A percentile compares a stretch with the other conserved stretches of the same genome.
Evolutionary conservation across 2,888 invertebrate genomes (phyloP).

Genomic region (Latrodectus hesperus): DNA sequence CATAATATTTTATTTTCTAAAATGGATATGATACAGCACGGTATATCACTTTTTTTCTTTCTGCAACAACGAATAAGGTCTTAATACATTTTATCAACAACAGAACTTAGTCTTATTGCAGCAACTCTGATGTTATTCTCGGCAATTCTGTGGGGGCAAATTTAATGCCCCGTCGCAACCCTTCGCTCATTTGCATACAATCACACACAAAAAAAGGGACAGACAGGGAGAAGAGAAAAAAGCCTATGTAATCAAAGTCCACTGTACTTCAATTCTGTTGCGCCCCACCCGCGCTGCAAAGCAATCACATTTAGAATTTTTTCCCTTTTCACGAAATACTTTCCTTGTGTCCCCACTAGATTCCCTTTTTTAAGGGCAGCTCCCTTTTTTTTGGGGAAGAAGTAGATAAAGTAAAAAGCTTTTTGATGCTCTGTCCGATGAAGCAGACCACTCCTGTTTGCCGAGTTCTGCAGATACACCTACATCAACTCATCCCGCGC

Average conservation of each 20-base stretch:
- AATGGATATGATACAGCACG: no score
- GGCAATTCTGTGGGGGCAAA: neutral
- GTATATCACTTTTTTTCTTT: no score
- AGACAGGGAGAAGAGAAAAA: neutral
- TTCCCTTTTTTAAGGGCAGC: slow-evolving; percentile 15
- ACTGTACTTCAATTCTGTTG: slow-evolving; percentile 5
- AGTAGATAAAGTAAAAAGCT: slow-evolving; percentile 38
- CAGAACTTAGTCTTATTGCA: neutral
- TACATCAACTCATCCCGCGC: neutral
- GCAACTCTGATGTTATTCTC: neutral
- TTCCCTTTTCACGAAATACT: slow-evolving; percentile 27
- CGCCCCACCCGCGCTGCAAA: slow-evolving; percentile 1
- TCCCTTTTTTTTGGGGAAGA: slow-evolving; percentile 28
- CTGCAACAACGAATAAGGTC: no score
- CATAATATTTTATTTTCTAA: no score
- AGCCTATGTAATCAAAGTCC: slow-evolving; percentile 55
- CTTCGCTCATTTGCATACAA: slow-evolving; percentile 54
- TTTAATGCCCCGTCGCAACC: neutral
- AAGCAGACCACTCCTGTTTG: slow-evolving; percentile 23
- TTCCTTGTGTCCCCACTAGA: slow-evolving; percentile 12
- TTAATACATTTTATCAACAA: neutral
- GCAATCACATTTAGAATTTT: slow-evolving; percentile 33
- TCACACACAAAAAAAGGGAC: slow-evolving; percentile 17
- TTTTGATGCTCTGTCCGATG: slow-evolving; percentile 53
- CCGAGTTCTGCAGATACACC: neutral